Percentiles rank a stretch among this genome's conserved stretches.
These are phyloP conservation scores for Vannuccia rotundouncinata DNA, from an alignment of 2,888 invertebrate genomes.

Conservation along the genomic window DNA sequence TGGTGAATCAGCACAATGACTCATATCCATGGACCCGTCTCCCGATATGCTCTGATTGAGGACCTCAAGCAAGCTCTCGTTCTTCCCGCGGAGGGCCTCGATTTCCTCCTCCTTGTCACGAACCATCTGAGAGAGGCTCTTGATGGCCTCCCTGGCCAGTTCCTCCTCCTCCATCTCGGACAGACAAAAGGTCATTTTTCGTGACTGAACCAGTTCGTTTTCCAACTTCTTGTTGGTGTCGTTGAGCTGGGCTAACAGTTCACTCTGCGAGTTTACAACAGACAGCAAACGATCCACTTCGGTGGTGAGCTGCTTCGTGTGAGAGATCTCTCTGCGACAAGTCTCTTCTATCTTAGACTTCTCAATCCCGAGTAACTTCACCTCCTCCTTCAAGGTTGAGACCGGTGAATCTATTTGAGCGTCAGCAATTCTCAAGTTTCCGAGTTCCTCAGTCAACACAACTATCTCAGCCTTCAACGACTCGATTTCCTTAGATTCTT, in stretches of 20 bases:
- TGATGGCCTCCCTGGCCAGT: constrained; percentile 55
- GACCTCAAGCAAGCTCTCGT: constrained; percentile 50
- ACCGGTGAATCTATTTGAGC: background rate
- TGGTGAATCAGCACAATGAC: constrained; percentile 12
- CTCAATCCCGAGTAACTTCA: background rate
- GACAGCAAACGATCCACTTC: background rate
- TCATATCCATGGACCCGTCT: constrained; percentile 21
- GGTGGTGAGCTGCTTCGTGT: background rate
- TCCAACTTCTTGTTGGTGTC: background rate
- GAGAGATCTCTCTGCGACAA: background rate
- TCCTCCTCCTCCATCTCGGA: constrained; percentile 42
- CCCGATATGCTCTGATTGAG: constrained; percentile 44
- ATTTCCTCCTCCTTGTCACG: constrained; percentile 57
- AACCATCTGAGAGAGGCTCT: constrained; percentile 55
- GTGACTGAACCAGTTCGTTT: background rate
- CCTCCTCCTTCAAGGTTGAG: background rate
- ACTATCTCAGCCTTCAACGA: background rate
- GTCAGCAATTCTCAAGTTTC: background rate
- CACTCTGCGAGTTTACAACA: background rate
- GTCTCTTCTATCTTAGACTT: background rate
- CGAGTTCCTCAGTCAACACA: background rate
- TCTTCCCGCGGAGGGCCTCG: constrained; percentile 55
- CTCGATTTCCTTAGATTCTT: background rate
- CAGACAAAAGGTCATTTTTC: background rate
- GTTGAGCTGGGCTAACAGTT: background rate